Base-by-base conservation (phyloP, 1,140 invertebrate species). In the Stratiolaelaps scimitus region DNA sequence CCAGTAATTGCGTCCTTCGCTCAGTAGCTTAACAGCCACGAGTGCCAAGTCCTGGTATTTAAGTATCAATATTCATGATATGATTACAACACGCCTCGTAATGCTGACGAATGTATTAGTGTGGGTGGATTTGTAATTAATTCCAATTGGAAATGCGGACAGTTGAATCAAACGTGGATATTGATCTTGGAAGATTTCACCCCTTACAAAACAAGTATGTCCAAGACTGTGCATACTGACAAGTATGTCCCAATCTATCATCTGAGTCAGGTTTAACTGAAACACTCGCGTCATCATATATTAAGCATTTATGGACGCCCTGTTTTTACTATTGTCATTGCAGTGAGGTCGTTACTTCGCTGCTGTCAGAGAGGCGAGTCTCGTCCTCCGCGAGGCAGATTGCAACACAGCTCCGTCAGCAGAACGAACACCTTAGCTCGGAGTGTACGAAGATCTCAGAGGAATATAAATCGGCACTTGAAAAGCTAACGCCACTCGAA, bases 311-410 rank as follows among this genome's bases (percentile, higher is more conserved):
- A 4, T 28, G n/a, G 28, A 48, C 15, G 47, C 4, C 15, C 20
- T 15, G 47, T 4, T 45, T 45, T 4, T 5, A 48, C 28, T 48
- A 7, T 23, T 26, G 2, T 60, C 10, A 40, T 60, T 60, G 6
- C 53, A 60, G 53, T 34, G 53, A 60, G 34, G 15, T 60, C 26
- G 53, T 60, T 34, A 60, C 15, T 34, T 60, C 53, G 26, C 53
- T 60, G 15, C 17, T 60, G 4, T 34, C 26, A 17, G 53, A 60
- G 10, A 26, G 53, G 15, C 26, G 53, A 60, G 53, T 34, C 5
- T 60, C 53, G 26, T 20, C 53, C 15, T 17, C 53, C 1, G 53
- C 53, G 20, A 60, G 53, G 53, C n/a, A 26, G 17, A 60, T 60
- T 26, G 53, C 34, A 17, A 34, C 53, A 4, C 26, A 60, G 26